Conservation (phyloP, 2,113 vertebrate species). For the Aramus guarauna region DNA sequence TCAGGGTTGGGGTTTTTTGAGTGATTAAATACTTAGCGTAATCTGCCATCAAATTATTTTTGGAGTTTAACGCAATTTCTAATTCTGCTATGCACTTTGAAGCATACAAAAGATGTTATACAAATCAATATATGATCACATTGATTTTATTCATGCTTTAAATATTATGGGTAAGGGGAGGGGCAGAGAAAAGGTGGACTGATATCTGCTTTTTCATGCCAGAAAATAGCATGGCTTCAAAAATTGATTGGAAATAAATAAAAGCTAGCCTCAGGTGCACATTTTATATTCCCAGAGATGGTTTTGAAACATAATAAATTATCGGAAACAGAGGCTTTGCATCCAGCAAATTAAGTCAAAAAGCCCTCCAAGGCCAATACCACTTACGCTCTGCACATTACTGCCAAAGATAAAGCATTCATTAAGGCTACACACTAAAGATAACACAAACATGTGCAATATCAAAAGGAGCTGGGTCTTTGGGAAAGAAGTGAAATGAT, state of each 20-base stretch:
- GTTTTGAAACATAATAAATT: conserved; percentile 70
- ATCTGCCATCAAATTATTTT: conserved; percentile 53
- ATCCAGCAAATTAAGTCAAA: conserved; percentile 76
- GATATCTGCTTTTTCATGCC: not conserved
- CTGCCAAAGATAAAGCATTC: conserved; percentile 64
- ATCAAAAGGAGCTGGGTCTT: not conserved
- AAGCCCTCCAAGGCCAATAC: conserved; percentile 70
- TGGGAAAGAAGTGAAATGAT: not conserved
- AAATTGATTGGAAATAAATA: conserved; percentile 52
- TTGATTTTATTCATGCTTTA: not conserved
- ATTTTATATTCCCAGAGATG: conserved; percentile 54
- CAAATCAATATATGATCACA: conserved; percentile 11
- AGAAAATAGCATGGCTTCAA: conserved; percentile 5
- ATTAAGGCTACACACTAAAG: conserved; percentile 45
- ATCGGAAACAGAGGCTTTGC: conserved; percentile 57
- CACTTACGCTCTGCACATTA: conserved; percentile 64
- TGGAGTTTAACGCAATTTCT: not conserved
- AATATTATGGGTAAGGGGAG: not conserved
- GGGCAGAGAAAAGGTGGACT: not conserved
- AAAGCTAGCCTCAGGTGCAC: conserved; percentile 63
- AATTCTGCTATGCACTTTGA: not conserved
- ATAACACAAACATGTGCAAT: not conserved
- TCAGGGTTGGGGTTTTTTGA: not conserved
- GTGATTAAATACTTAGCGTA: conserved; percentile 14
- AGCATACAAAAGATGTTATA: not conserved